These are phyloP conservation scores for Cataglyphis cursor DNA, from an alignment of 2,888 invertebrate species.

Conservation along the genomic window DNA sequence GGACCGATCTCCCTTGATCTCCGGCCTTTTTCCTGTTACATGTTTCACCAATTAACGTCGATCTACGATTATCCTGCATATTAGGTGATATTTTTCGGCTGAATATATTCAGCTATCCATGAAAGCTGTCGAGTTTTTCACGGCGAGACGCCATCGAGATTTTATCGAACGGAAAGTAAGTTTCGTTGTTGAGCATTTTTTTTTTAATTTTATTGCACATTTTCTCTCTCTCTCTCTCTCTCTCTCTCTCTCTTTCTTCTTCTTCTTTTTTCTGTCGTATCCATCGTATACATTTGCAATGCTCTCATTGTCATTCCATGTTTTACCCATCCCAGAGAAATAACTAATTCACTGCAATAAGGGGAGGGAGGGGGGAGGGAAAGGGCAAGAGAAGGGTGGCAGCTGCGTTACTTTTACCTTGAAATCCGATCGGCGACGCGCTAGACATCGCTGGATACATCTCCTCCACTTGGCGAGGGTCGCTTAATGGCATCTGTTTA, in stretches of 20 bases:
- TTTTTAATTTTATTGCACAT: conserved; percentile 1
- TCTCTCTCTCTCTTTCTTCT: neutral
- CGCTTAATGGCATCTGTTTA: conserved; percentile 57
- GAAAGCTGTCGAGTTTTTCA: neutral
- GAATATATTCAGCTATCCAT: neutral
- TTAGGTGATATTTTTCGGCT: neutral
- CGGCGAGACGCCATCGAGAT: neutral
- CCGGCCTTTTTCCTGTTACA: conserved; percentile 34
- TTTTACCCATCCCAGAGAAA: conserved; percentile 45
- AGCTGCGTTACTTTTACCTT: conserved; percentile 51
- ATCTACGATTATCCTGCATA: conserved; percentile 1
- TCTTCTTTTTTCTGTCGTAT: neutral
- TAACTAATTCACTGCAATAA: conserved; percentile 54
- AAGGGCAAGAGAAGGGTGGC: conserved; percentile 20
- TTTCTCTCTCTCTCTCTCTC: neutral
- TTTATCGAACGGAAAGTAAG: conserved; percentile 28
- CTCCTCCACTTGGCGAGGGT: conserved; percentile 23
- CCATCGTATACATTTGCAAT: neutral
- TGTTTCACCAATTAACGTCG: conserved; percentile 33
- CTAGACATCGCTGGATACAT: conserved; percentile 24
- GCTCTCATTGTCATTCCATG: conserved; percentile 52
- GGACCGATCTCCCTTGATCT: conserved; percentile 34
- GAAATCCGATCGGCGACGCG: conserved; percentile 49
- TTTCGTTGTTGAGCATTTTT: conserved; percentile 32
- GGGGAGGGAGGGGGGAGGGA: conserved; percentile 10